Evolutionary conservation across 2,113 vertebrate species (phyloP).

Genomic region (Sclerurus mexicanus): DNA sequence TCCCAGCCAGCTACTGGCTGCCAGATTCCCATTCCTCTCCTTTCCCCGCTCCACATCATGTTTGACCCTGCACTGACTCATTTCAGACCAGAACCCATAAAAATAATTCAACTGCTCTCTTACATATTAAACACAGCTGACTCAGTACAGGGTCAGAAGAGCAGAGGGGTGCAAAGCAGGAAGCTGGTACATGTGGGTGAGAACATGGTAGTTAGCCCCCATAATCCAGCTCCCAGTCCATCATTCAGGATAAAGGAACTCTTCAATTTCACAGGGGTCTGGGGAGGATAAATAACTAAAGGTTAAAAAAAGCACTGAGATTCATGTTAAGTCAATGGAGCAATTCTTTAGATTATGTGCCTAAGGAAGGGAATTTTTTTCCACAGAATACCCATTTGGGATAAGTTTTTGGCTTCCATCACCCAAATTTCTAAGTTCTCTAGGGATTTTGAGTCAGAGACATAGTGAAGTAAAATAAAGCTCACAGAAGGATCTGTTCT

Average conservation of each 20-base stretch:
- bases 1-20: background rate
- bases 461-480: background rate
- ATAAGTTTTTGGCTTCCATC: background rate
- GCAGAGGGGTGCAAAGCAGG: background rate
- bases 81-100: background rate
- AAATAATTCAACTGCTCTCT: background rate
- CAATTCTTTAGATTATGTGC: background rate
- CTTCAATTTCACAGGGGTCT: background rate
- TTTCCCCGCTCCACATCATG: background rate
- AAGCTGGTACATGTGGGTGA: background rate
- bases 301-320: background rate
- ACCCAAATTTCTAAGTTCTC: background rate
- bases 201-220: background rate
- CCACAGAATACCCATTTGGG: background rate
- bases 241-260: background rate
- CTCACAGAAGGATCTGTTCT: background rate
- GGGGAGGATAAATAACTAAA: background rate
- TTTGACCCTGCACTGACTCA: background rate
- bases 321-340: background rate
- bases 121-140: background rate
- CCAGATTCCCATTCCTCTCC: background rate
- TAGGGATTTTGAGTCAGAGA: background rate
- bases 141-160: background rate
- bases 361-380: background rate
- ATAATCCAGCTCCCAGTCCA: background rate